A percentile compares a stretch with the other conserved stretches of the same genome.
These are phyloP conservation scores for Elysia chlorotica DNA, from an alignment of 1,140 invertebrate genomes.

Conservation along the genomic window DNA sequence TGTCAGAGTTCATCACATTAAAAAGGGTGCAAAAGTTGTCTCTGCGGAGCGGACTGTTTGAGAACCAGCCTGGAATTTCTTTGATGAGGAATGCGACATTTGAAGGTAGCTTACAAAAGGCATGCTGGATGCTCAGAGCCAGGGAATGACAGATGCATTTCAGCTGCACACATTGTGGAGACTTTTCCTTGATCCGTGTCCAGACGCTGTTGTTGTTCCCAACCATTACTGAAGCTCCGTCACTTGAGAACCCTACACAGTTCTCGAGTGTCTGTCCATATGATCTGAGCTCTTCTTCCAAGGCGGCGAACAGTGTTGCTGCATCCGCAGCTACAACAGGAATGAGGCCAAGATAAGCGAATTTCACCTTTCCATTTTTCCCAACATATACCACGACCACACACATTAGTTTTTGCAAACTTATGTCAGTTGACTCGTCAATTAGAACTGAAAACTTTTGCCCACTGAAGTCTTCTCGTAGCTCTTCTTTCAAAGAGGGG, in stretches of 20 bases:
- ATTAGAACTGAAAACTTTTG: neutral
- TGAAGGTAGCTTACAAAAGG: neutral
- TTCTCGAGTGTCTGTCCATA: neutral
- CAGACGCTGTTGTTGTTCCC: slow-evolving; percentile 4
- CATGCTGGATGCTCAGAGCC: neutral
- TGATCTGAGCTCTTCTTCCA: neutral
- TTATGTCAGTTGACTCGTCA: neutral
- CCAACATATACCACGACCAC: neutral
- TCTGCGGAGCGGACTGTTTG: no score
- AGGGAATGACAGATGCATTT: neutral
- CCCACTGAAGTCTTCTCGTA: neutral
- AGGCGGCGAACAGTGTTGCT: neutral
- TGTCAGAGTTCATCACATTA: neutral
- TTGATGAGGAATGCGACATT: neutral
- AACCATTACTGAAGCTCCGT: neutral
- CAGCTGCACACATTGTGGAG: neutral
- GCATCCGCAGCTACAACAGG: neutral
- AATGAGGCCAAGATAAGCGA: neutral
- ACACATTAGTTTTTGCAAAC: neutral
- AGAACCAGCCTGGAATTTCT: neutral
- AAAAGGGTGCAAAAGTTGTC: neutral
- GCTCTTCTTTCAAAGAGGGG: neutral
- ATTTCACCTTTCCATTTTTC: neutral
- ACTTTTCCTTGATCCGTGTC: neutral
- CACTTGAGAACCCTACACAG: neutral